A percentile compares a stretch with the other conserved stretches of the same genome.
Evolutionary conservation across 2,888 invertebrate genomes (phyloP).

Genomic region (Ashinkailepas kermadecensis): DNA sequence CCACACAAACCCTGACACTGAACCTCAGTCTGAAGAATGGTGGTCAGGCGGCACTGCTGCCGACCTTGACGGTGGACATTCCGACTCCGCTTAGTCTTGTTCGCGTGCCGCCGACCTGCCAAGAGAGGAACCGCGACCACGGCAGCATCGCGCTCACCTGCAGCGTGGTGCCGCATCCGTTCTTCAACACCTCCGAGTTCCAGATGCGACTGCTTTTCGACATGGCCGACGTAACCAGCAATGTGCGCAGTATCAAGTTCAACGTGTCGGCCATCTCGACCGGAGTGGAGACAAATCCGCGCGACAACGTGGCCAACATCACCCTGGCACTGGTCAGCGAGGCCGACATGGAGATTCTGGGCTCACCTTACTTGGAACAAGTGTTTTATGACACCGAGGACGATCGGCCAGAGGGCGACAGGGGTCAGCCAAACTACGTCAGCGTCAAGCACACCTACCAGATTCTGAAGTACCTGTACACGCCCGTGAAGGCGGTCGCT

Average conservation of each 20-base stretch:
- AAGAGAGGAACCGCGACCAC: background rate
- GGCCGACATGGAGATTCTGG: conserved; percentile 10
- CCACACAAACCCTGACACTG: conserved; percentile 36
- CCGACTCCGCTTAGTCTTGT: conserved; percentile 26
- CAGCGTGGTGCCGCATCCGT: background rate
- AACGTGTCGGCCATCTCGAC: conserved; percentile 4
- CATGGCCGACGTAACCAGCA: background rate
- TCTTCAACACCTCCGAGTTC: background rate
- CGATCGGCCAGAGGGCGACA: background rate
- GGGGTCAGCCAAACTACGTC: background rate
- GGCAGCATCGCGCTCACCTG: background rate
- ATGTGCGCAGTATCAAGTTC: background rate
- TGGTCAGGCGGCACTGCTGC: conserved; percentile 41
- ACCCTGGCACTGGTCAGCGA: background rate
- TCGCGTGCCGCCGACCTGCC: conserved; percentile 26
- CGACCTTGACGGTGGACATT: conserved; percentile 36
- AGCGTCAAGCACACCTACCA: background rate
- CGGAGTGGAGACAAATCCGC: background rate
- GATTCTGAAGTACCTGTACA: background rate
- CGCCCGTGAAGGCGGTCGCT: background rate
- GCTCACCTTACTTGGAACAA: background rate
- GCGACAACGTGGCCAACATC: background rate
- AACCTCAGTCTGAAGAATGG: conserved; percentile 39
- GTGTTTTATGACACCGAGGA: background rate
- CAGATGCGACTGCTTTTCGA: background rate